A percentile compares a stretch with the other conserved stretches of the same genome.
Evolutionary conservation across 2,888 invertebrate genomes (phyloP).

Genomic region (Tetragonisca angustula): DNA sequence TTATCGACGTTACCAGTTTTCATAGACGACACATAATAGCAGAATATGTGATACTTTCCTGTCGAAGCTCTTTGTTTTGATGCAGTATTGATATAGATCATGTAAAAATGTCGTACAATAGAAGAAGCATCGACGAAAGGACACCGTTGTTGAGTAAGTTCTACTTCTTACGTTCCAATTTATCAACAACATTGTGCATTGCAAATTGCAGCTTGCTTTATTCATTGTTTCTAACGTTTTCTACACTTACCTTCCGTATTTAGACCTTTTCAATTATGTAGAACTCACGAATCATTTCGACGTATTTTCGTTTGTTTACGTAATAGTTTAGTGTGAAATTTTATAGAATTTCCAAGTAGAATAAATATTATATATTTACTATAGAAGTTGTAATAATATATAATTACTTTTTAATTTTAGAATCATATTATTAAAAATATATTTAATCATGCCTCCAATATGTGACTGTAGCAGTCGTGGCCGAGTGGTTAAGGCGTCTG

Average conservation of each 20-base stretch:
- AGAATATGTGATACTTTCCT: conserved; percentile 31
- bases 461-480: conserved; percentile 88
- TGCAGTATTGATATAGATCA: conserved; percentile 16
- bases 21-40: conserved; percentile 8
- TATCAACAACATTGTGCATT: not conserved
- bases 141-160: conserved; percentile 66
- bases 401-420: not conserved
- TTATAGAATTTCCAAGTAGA: not conserved
- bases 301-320: not conserved
- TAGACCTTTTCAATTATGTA: not conserved
- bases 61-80: conserved; percentile 9
- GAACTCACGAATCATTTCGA: not conserved
- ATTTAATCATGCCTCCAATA: rapidly evolving
- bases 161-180: not conserved
- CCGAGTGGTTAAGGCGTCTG: conserved; percentile 96
- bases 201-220: not conserved
- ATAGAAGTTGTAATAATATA: not conserved
- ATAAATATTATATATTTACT: not conserved
- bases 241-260: not conserved
- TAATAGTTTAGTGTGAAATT: not conserved
- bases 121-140: conserved; percentile 37
- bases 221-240: not conserved
- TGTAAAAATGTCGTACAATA: conserved; percentile 53
- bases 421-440: not conserved
- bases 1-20: conserved; percentile 61